Percentiles rank a stretch among this genome's conserved stretches.
Evolutionary conservation across 1,140 invertebrate species (phyloP).

Genomic region (Dufourea novaeangliae): DNA sequence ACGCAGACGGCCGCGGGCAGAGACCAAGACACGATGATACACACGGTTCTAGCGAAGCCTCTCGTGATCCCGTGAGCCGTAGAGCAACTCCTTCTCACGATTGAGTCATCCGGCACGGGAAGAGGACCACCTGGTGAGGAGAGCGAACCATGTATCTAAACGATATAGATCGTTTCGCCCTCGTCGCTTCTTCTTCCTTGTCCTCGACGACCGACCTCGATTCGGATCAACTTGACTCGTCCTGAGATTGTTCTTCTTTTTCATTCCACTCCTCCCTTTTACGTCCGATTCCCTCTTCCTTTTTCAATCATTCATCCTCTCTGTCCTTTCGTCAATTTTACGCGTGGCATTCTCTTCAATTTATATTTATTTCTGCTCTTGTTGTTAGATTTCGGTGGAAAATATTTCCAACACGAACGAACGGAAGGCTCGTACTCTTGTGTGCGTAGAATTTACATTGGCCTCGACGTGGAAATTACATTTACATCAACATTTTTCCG

Average conservation of each 20-base stretch:
- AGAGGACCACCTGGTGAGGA: constrained; percentile 78
- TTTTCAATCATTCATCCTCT: constrained; percentile 20
- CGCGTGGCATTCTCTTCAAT: not conserved
- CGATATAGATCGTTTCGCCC: constrained; percentile 66
- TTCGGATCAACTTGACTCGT: constrained; percentile 10
- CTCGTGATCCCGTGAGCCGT: constrained; percentile 62
- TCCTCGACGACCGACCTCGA: constrained; percentile 27
- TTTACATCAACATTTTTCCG: too few species aligned
- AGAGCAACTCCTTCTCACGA: constrained; percentile 77
- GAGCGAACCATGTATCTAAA: constrained; percentile 72
- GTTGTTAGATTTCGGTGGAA: too few species aligned
- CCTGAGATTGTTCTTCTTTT: not conserved
- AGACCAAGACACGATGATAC: not conserved
- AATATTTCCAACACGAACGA: too few species aligned
- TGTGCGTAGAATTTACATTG: too few species aligned
- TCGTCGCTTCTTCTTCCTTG: constrained; percentile 50
- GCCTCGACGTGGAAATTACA: too few species aligned
- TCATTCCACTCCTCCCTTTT: not conserved
- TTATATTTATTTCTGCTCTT: not conserved
- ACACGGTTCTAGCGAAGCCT: constrained; percentile 33
- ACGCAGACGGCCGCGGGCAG: not conserved
- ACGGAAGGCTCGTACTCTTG: too few species aligned
- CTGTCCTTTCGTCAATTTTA: too few species aligned
- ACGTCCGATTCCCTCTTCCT: not conserved
- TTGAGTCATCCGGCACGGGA: constrained; percentile 78